A percentile compares a stretch with the other conserved stretches of the same genome.
Evolutionary conservation across 1,140 invertebrate species (phyloP).

Genomic region (Neodiprion virginianus): DNA sequence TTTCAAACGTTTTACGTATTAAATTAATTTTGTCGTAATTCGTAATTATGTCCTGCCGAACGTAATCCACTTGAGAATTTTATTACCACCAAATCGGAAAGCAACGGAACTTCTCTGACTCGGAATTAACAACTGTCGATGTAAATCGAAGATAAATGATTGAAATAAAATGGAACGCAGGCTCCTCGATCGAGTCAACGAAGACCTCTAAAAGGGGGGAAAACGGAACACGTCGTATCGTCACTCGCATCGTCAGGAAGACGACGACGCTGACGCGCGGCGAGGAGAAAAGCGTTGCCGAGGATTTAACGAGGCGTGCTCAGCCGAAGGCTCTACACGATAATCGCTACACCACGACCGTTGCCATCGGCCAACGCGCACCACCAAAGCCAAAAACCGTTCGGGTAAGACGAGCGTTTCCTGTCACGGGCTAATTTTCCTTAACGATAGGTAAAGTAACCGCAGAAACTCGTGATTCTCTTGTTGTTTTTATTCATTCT

Average conservation of each 20-base stretch:
- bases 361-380: slow-evolving; percentile 44
- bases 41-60: no score
- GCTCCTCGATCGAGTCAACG: slow-evolving; percentile 79
- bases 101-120: background rate
- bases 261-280: slow-evolving; percentile 89
- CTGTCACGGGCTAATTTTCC: background rate
- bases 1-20: no score
- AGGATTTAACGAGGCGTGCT: slow-evolving; percentile 70
- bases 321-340: slow-evolving; percentile 60
- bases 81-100: background rate
- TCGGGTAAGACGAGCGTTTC: slow-evolving; percentile 47
- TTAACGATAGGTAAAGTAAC: background rate
- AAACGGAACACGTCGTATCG: slow-evolving; percentile 79
- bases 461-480: no score
- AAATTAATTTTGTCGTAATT: no score
- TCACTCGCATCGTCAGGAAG: slow-evolving; percentile 86
- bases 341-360: slow-evolving; percentile 47
- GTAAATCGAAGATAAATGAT: background rate
- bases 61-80: background rate
- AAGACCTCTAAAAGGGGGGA: slow-evolving; percentile 79
- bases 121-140: no score
- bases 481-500: background rate
- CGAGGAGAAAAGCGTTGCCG: slow-evolving; percentile 78
- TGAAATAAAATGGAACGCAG: slow-evolving; percentile 29
- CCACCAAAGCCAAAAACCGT: slow-evolving; percentile 53